Base-by-base conservation (phyloP, 2,888 invertebrate genomes). In the Cantharis rufa region DNA sequence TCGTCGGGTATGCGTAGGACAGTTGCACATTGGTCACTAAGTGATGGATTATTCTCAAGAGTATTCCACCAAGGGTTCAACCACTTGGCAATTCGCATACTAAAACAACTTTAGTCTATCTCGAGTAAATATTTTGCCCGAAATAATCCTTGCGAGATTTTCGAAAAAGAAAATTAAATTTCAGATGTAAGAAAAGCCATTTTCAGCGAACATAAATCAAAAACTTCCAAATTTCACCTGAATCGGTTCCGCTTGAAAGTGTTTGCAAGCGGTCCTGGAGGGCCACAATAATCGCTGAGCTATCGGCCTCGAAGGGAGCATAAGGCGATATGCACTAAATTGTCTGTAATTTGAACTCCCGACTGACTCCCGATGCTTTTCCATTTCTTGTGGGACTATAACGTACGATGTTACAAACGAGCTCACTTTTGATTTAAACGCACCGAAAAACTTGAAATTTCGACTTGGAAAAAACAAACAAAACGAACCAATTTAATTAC, bases 21-120 rank as follows among this genome's bases (percentile, higher is more conserved):
- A 82, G 83, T 83, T 82, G 80, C 82, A 81, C 81, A 80, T 82
- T 81, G 82, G 79, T 72, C 82, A 82, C 83, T 87, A 87, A 87
- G 86, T 87, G 87, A 87, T 86, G 85, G 84, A 87, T 86, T 77
- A 82, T 80, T 81, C 86, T 81, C 85, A 32, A 82, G 84, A 85
- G 81, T 70, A 78, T 70, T 48, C 63, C 15, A 68, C 62, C 62
- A 70, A 28, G 70, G 73, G 71, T 61, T 70, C 72, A 48, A 63
- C 68, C 71, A 72, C 68, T 69, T 72, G 71, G 32, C 64, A 74
- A 69, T 77, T 77, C 77, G 64, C 77, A 63, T 66, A 66, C 71
- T 68, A 74, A 24, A 66, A 66, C 64, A 66, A 24, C 64, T 66
- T 21, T 21, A 66, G 18, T 21, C 18, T 24, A 66, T 66, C 24